Conservation (phyloP, 2,797 vertebrate species). For the Iguana delicatissima region DNA sequence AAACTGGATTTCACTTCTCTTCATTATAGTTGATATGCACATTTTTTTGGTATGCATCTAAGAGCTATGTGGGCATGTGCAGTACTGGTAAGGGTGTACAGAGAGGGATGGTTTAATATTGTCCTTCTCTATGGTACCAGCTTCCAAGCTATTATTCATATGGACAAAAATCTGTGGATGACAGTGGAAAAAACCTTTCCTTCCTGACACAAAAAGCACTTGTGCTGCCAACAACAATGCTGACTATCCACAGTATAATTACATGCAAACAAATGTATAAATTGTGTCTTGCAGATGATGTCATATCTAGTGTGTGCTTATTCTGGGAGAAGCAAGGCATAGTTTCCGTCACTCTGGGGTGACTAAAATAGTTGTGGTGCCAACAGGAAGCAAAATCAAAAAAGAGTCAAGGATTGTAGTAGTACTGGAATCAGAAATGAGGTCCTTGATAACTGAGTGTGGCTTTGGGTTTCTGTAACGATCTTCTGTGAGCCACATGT, state of each 20-base stretch:
- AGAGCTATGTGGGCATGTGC: background rate
- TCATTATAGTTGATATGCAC: background rate
- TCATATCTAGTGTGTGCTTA: background rate
- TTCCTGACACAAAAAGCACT: background rate
- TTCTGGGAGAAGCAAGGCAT: background rate
- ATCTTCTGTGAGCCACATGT: no score
- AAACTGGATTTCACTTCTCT: no score
- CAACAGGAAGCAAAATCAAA: background rate
- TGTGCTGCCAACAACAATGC: background rate
- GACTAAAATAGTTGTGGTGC: background rate
- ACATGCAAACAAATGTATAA: background rate
- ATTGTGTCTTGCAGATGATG: background rate
- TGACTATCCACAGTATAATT: no score
- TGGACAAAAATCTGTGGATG: background rate
- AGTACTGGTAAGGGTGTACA: background rate
- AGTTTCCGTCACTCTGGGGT: background rate
- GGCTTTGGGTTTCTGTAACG: no score
- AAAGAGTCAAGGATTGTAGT: background rate
- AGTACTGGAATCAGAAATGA: background rate
- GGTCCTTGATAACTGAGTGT: constrained; percentile 13
- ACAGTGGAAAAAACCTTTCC: background rate
- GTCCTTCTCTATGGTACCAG: background rate
- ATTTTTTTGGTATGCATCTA: background rate
- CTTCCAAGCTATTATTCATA: background rate
- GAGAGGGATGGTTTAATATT: background rate